Evolutionary conservation across 2,113 vertebrate genomes (phyloP).

Genomic region (Fregetta grallaria): DNA sequence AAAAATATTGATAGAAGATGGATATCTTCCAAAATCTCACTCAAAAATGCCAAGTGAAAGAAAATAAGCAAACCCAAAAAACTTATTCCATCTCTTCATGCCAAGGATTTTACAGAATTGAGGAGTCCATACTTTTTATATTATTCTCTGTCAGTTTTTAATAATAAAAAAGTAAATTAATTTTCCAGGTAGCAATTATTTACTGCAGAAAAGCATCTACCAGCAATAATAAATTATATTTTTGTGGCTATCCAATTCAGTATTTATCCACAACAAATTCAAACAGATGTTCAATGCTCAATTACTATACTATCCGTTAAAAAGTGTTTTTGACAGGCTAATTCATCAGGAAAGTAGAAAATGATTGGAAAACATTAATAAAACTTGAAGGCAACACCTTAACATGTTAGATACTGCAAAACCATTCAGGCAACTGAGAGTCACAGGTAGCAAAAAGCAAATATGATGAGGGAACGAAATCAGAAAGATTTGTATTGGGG

Average conservation of each 20-base stretch:
- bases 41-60: background rate
- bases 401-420: slow-evolving; percentile 2
- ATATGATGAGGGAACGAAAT: background rate
- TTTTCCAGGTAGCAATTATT: slow-evolving; percentile 17
- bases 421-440: background rate
- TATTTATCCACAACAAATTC: background rate
- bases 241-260: background rate
- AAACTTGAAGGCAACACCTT: slow-evolving; percentile 34
- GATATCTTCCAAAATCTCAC: background rate
- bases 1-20: background rate
- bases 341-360: slow-evolving; percentile 38
- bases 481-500: background rate
- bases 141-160: background rate
- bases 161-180: background rate
- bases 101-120: background rate
- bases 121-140: background rate
- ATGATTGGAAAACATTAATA: slow-evolving; percentile 49
- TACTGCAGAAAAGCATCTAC: background rate
- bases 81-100: background rate
- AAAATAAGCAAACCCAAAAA: background rate
- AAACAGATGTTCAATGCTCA: slow-evolving; percentile 19
- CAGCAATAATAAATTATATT: background rate
- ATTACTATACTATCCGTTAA: slow-evolving; percentile 29
- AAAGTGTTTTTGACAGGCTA: slow-evolving; percentile 35
- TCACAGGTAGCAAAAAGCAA: slow-evolving; percentile 11